Evolutionary conservation across 2,113 vertebrate species (phyloP), one percentile per base, ranked within the genome.

Genomic region (Datnioides undecimradiatus): DNA sequence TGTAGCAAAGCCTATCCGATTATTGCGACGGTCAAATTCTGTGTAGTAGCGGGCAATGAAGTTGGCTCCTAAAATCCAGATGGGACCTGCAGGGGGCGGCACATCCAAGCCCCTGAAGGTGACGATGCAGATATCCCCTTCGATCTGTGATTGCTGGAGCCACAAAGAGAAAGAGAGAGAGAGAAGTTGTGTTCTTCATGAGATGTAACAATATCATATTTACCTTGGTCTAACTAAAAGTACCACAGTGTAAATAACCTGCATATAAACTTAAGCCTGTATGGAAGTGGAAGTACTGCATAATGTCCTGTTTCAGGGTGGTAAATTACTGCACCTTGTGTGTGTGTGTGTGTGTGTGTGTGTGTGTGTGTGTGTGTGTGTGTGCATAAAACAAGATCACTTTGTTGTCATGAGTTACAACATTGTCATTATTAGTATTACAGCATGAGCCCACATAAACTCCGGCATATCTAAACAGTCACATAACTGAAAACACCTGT

Each of bases 21-120:
- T 97, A 91, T 97, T 96, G 45, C 73, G 93, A 3, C 98, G 96
- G 85, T 99, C 98, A 31, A 99, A 99, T 84, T 97, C 95, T 1
- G 96, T 97, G 92, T 99, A 99, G 93, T 97, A 99, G 79, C 97
- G 95, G 4, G 96, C 95, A 17, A 99, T 99, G 91, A 99, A 99
- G 84, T 93, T 97, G 89, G 98, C 97, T 0, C 98, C 98, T 81
- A 99, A 91, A 82, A 98, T 96, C 98, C 98, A 99, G 71, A 97
- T 66, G 12, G 97, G 98, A 2, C 98, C 98, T 1, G 94, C 89
- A 0, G 98, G 98, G 0, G 98, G 98, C 0, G 97, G 96, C 59
- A 99, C 88, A 72, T 99, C 98, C 88, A 98, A 75, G 33, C 93
- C 96, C 0, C 95, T 94, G 88, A 99, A 96, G 36, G 97, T 96